A percentile compares a stretch with the other conserved stretches of the same genome.
These are phyloP conservation scores for Halictus ligatus DNA, from an alignment of 2,888 invertebrate species.

Conservation along the genomic window DNA sequence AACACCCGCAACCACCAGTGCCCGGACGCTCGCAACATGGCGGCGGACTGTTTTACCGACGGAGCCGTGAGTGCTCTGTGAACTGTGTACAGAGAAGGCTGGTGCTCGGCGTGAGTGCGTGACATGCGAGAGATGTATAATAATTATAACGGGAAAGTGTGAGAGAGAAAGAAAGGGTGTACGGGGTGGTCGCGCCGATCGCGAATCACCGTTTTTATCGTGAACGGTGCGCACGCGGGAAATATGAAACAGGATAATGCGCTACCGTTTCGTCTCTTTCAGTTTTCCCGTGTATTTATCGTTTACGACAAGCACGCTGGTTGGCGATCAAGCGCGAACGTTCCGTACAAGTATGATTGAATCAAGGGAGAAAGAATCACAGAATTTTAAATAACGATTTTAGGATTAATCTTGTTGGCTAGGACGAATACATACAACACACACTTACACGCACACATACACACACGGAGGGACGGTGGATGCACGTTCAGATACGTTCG, in stretches of 20 bases:
- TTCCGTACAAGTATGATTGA: neutral
- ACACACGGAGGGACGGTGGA: constrained; percentile 21
- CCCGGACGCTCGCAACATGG: constrained; percentile 68
- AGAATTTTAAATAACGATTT: constrained; percentile 58
- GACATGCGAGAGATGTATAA: constrained; percentile 11
- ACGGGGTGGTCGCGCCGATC: constrained; percentile 9
- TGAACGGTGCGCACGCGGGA: neutral
- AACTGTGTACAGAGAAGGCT: constrained; percentile 50
- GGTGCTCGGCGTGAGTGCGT: constrained; percentile 60
- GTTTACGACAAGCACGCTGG: neutral
- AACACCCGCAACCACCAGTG: constrained; percentile 60
- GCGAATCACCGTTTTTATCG: neutral
- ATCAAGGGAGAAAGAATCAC: constrained; percentile 30
- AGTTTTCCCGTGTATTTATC: neutral
- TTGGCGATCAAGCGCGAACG: neutral
- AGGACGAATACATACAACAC: constrained; percentile 23
- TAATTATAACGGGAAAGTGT: neutral
- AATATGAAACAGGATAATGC: neutral
- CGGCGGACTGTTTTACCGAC: constrained; percentile 24
- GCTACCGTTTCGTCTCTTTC: neutral
- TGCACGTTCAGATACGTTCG: constrained; percentile 45
- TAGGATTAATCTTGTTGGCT: constrained; percentile 64
- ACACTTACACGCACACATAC: neutral
- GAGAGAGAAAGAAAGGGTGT: neutral
- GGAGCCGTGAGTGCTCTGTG: neutral